phyloP scores from a whole-genome alignment of 2,113 vertebrate species.

The Cervus canadensis region DNA sequence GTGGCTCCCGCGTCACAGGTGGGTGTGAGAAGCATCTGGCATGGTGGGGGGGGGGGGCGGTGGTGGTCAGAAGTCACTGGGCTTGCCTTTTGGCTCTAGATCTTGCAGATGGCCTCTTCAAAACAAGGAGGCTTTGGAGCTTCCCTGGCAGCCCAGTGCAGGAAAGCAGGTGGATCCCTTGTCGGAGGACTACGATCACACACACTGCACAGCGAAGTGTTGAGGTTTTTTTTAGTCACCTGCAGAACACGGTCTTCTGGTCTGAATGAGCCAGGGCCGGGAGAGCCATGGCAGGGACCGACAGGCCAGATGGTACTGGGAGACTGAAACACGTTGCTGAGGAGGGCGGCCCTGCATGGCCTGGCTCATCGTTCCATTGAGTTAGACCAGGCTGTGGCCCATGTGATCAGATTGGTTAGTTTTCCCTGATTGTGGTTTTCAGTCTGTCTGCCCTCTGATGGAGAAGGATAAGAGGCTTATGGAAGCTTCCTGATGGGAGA shows the following conservation, averaged over 20 bases:
- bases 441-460: background rate
- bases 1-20: background rate
- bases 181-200: fast-evolving
- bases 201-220: background rate
- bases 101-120: background rate
- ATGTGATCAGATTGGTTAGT: background rate
- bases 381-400: background rate
- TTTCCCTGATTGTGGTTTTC: background rate
- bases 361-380: fast-evolving
- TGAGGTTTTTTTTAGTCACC: background rate
- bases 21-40: background rate
- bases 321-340: fast-evolving
- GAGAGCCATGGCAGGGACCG: background rate
- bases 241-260: background rate
- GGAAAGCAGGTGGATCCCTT: background rate
- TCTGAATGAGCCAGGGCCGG: background rate
- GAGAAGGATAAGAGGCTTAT: background rate
- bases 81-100: background rate
- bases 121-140: background rate
- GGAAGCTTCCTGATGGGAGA: background rate
- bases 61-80: background rate
- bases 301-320: background rate
- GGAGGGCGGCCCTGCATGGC: background rate
- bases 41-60: background rate
- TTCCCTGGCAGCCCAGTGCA: background rate